Evolutionary conservation across 2,888 invertebrate species (phyloP).

Genomic region (Drosophila villosipedis): DNA sequence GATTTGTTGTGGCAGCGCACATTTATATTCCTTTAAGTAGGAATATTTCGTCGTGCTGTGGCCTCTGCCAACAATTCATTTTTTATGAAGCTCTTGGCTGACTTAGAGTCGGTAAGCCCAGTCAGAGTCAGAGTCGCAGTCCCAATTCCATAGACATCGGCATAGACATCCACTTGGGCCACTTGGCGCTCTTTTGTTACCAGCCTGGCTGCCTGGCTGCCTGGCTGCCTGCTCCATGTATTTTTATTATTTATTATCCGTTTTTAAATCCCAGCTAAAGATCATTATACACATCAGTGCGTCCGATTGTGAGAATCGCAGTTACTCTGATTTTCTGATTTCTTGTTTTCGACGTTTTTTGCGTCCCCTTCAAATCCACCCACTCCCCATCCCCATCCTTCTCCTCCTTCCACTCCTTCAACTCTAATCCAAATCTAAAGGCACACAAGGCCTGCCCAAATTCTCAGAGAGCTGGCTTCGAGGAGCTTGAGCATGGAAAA

Average conservation of each 20-base stretch:
- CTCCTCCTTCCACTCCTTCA: conserved; percentile 1
- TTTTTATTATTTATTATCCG: conserved; percentile 83
- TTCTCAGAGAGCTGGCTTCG: conserved; percentile 18
- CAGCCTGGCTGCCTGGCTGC: background rate
- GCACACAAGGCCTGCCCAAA: conserved; percentile 33
- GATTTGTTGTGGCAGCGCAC: conserved; percentile 68
- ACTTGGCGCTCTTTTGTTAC: conserved; percentile 39
- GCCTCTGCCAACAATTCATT: conserved; percentile 76
- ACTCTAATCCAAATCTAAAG: conserved; percentile 29
- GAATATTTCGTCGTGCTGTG: conserved; percentile 53
- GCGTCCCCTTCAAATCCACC: conserved; percentile 17
- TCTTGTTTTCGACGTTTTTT: conserved; percentile 72
- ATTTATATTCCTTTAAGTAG: conserved; percentile 72
- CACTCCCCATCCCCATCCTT: conserved; percentile 32
- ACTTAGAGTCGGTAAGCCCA: conserved; percentile 61
- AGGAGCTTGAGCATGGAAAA: conserved; percentile 65
- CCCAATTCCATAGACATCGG: conserved; percentile 27
- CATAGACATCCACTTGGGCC: conserved; percentile 25
- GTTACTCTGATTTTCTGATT: conserved; percentile 81
- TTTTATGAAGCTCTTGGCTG: conserved; percentile 63
- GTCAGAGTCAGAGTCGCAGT: conserved; percentile 14
- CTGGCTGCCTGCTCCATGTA: conserved; percentile 57
- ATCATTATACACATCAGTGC: conserved; percentile 83
- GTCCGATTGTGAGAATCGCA: conserved; percentile 83
- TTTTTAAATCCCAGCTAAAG: conserved; percentile 78